Evolutionary conservation across 2,113 vertebrate species (phyloP), one percentile per base, ranked within the genome.

Genomic region (Nothocercus julius): DNA sequence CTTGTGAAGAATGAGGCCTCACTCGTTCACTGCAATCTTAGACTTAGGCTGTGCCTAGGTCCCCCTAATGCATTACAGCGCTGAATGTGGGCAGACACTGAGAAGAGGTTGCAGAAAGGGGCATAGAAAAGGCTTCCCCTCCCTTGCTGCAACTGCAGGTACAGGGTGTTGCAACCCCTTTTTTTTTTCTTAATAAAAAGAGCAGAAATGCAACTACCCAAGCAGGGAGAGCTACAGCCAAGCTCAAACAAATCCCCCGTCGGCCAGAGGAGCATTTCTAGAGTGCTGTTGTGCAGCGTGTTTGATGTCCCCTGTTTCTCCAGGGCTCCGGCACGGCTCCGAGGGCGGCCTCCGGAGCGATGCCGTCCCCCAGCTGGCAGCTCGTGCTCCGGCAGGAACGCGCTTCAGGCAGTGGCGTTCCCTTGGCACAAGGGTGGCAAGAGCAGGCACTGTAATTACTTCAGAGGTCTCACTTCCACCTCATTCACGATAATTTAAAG

Each of bases 401-500:
- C 1, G 11, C 44, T 77, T 69, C 74, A 21, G 6, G 8, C 1
- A 0, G 9, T 5, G 1, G 19, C 82, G 20, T 53, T 44, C 67
- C 85, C 68, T 20, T 68, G 24, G 36, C 15, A 45, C 32, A 42
- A 47, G 30, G 27, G 32, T 28, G 27, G 40, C 78, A 91, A 58
- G 54, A 96, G 82, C 9, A 47, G 25, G 54, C 92, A 83, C 56
- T 78, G 47, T 56, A 86, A 40, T 58, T 61, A 56, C n/a, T 72
- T 74, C 74, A 78, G 66, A 92, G 38, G 38, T 47, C 34, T 89
- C 51, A 49, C 58, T 92, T 95, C 72, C 72, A 92, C 67, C 82
- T 92, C 85, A 74, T 49, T 90, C 38, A 82, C 95, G 87, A 67
- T 82, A 81, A 16, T 92, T 86, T 90, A 78, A 90, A 66, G 90